Conservation (phyloP, 2,113 vertebrate species). For the Archilochus colubris region DNA sequence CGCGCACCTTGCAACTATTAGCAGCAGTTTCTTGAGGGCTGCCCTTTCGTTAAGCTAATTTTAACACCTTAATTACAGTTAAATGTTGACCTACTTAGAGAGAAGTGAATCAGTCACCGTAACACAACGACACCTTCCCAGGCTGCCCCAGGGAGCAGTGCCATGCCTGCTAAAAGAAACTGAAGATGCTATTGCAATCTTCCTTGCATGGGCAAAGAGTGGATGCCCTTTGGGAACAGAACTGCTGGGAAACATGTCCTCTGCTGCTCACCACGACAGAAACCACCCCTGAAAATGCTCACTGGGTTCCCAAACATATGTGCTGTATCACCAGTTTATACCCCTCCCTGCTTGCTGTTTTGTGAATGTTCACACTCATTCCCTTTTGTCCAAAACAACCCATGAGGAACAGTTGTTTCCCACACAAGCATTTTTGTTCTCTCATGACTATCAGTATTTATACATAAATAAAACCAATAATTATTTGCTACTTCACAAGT, state of each 20-base stretch:
- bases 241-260: fast-evolving
- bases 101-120: background rate
- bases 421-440: background rate
- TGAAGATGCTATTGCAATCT: background rate
- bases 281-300: background rate
- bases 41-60: background rate
- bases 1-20: background rate
- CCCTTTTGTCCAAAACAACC: background rate
- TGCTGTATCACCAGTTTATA: background rate
- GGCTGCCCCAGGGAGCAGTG: background rate
- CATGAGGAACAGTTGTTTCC: background rate
- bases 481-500: background rate
- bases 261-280: background rate
- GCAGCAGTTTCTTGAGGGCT: background rate
- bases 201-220: background rate
- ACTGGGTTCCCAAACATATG: background rate
- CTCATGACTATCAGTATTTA: background rate
- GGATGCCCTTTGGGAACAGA: background rate
- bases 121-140: fast-evolving
- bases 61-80: background rate
- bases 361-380: background rate
- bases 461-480: background rate
- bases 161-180: background rate
- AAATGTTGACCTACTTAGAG: background rate
- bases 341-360: background rate